These are phyloP conservation scores for Clangula hyemalis DNA, from an alignment of 2,797 vertebrate species.

Conservation along the genomic window DNA sequence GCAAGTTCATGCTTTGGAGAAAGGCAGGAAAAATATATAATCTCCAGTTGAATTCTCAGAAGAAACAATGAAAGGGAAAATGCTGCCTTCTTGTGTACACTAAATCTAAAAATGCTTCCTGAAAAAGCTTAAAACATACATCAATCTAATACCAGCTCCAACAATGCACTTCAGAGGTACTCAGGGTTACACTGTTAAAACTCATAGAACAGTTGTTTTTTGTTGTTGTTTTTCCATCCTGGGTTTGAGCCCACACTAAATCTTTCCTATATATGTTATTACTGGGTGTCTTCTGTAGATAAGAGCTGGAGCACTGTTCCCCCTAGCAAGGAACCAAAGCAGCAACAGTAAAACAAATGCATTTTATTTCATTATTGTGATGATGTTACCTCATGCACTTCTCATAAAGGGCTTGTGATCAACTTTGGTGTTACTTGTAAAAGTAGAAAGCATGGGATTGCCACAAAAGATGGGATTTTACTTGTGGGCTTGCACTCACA, in stretches of 20 bases:
- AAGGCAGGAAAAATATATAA: background rate
- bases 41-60: background rate
- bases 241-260: background rate
- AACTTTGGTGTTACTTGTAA: background rate
- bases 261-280: rapidly evolving
- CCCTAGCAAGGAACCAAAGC: background rate
- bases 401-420: background rate
- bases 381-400: background rate
- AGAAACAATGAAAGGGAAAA: background rate
- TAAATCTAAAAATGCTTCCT: background rate
- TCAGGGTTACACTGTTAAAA: no score
- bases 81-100: background rate
- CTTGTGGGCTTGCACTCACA: background rate
- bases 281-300: background rate
- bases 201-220: no score
- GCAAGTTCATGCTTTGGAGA: background rate
- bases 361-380: background rate
- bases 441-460: background rate
- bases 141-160: background rate
- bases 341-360: background rate
- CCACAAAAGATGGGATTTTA: background rate
- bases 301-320: background rate
- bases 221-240: background rate
- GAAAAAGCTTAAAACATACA: background rate
- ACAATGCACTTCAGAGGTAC: background rate